phyloP scores from a whole-genome alignment of 1,140 invertebrate species.

The Papilio polyxenes region DNA sequence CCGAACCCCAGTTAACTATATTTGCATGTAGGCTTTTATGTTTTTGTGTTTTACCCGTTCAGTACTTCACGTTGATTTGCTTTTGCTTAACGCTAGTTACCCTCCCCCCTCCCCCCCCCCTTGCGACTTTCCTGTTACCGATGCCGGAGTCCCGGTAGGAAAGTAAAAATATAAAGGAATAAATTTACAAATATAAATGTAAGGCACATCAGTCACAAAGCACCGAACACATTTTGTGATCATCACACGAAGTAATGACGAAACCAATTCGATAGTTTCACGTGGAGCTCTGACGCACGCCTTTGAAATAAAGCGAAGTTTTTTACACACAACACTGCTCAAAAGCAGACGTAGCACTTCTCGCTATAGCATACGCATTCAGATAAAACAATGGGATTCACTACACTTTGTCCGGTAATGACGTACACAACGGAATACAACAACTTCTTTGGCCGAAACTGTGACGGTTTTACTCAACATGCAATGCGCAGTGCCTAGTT shows the following conservation, averaged over 20 bases:
- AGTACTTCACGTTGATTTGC: conserved; percentile 48
- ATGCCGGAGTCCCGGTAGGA: conserved; percentile 72
- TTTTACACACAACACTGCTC: conserved; percentile 72
- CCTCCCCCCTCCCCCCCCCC: conserved; percentile 57
- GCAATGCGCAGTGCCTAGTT: background rate
- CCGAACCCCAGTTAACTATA: background rate
- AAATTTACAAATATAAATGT: conserved; percentile 78
- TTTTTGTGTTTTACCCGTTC: conserved; percentile 36
- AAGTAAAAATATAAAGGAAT: conserved; percentile 62
- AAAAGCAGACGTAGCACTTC: conserved; percentile 74
- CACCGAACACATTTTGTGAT: conserved; percentile 71
- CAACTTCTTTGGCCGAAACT: background rate
- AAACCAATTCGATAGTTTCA: conserved; percentile 51
- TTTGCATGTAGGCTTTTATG: conserved; percentile 30
- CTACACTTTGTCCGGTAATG: conserved; percentile 39
- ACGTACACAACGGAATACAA: background rate
- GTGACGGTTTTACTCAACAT: background rate
- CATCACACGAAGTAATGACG: conserved; percentile 54
- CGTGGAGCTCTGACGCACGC: conserved; percentile 70
- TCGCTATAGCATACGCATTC: conserved; percentile 73
- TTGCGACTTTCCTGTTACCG: conserved; percentile 80
- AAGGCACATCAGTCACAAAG: conserved; percentile 76
- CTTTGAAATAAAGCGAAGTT: conserved; percentile 62
- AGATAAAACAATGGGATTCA: conserved; percentile 56
- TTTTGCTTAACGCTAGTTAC: conserved; percentile 63